Percentiles rank a stretch among this genome's conserved stretches.
Evolutionary conservation across 2,113 vertebrate genomes (phyloP).

Genomic region (Okapia johnstoni): DNA sequence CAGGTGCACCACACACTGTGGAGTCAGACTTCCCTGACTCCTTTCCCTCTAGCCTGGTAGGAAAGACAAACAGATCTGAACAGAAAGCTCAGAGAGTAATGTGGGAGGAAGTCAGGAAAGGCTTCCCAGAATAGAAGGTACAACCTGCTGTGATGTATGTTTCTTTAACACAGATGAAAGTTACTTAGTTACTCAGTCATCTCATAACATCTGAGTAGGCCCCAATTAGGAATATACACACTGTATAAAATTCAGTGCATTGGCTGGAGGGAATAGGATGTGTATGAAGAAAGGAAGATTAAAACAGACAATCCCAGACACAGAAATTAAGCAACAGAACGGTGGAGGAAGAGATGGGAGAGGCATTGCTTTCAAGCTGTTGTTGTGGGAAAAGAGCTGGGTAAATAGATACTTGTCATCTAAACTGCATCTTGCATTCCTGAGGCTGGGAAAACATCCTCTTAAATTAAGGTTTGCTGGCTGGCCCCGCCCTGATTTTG

Average conservation of each 20-base stretch:
- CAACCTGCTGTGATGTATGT: too few species aligned
- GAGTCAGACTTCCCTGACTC: not conserved
- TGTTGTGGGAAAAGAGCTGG: constrained; percentile 57
- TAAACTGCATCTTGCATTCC: constrained; percentile 75
- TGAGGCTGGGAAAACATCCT: constrained; percentile 74
- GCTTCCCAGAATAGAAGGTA: not conserved
- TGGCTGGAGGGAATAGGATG: not conserved
- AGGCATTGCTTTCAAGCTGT: constrained; percentile 50
- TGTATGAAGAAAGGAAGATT: not conserved
- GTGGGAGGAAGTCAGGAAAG: not conserved
- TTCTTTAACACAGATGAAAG: not conserved
- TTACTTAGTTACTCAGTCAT: not conserved
- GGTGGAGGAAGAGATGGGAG: constrained; percentile 32
- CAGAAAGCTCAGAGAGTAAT: not conserved
- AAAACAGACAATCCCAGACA: not conserved
- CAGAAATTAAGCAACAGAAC: not conserved
- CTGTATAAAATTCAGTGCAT: not conserved
- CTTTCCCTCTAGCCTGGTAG: not conserved
- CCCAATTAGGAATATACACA: not conserved
- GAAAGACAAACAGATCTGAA: not conserved
- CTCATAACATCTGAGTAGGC: not conserved
- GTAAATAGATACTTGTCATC: constrained; percentile 72
- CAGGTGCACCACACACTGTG: not conserved
- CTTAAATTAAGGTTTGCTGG: constrained; percentile 74
- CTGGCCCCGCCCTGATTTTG: constrained; percentile 60